A percentile compares a stretch with the other conserved stretches of the same genome.
These are phyloP conservation scores for Arizona elegans DNA, from an alignment of 2,113 vertebrate genomes.

Conservation along the genomic window DNA sequence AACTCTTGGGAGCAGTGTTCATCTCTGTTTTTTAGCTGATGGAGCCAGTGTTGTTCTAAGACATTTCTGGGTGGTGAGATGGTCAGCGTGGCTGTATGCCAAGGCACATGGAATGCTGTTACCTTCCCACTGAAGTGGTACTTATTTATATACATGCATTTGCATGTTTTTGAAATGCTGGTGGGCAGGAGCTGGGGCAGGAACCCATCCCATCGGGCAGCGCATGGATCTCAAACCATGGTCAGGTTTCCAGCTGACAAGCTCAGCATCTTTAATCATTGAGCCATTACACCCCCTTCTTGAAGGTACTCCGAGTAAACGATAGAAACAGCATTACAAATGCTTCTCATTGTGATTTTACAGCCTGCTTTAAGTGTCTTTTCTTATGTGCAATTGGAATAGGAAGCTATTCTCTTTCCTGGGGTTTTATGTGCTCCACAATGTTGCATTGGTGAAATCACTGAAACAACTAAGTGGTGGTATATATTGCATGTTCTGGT, in stretches of 20 bases:
- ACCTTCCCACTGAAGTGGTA: background rate
- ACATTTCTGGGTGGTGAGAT: background rate
- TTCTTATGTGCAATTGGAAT: background rate
- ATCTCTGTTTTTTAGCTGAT: background rate
- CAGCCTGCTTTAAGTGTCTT: background rate
- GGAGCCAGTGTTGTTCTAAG: background rate
- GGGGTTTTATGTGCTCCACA: background rate
- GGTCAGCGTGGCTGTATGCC: background rate
- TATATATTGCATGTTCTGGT: background rate
- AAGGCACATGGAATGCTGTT: background rate
- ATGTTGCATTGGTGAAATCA: background rate
- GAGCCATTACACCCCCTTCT: background rate
- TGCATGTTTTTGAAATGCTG: background rate
- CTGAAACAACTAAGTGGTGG: background rate
- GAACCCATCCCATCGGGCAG: background rate
- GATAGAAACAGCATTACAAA: background rate
- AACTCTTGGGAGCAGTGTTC: background rate
- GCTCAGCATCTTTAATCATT: background rate
- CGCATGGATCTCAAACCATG: background rate
- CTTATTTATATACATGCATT: background rate
- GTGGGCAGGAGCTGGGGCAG: background rate
- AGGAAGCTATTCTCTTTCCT: background rate
- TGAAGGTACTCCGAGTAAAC: background rate
- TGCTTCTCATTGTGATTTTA: background rate
- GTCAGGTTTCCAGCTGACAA: background rate